Base-by-base conservation (phyloP, 2,797 vertebrate species). In the Crenuchus spilurus region DNA sequence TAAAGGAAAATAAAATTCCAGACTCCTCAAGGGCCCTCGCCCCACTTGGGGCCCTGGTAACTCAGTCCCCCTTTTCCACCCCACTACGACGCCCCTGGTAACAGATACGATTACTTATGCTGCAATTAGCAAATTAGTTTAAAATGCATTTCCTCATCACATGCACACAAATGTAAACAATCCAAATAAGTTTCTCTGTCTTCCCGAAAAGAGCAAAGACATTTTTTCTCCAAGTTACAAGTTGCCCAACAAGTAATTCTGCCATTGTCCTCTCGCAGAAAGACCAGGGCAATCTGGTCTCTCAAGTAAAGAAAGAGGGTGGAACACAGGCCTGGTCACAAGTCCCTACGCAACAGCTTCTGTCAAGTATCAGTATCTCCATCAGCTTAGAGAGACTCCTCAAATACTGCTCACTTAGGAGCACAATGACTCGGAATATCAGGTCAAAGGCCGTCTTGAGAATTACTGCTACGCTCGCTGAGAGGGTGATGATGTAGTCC, bases 391-490 rank as follows among this genome's bases (percentile, higher is more conserved):
- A 76, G 42, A 64, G 65, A 22, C 42, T 37, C 65, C 35, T 67
- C 64, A 57, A 10, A 55, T 51, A 20, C 55, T 35, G 55, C 30
- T n/a, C n/a, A 61, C 69, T 73, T 79, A 72, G 57, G 11, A 75
- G 37, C 33, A 26, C 41, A 14, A 57, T 22, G 35, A 66, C 41
- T 57, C 73, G 58, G 48, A 69, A 39, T 61, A 37, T 4, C 10
- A 57, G 74, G 70, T 52, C 78, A 76, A 69, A 72, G 63, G 55
- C 55, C 55, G 26, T 39, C 70, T 72, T 68, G 35, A 72, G 61
- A 72, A 72, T 72, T 20, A 66, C 30, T 42, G 37, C 55, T 55
- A 30, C 63, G 51, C 37, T 68, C 5, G 2, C 63, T 44, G 16
- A 77, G 70, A 68, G 63, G 46, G 18, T 71, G 57, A 80, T 75